Evolutionary conservation across 1,140 invertebrate species (phyloP), one percentile per base, ranked within the genome.

Genomic region (Lepeophtheirus salmonis): DNA sequence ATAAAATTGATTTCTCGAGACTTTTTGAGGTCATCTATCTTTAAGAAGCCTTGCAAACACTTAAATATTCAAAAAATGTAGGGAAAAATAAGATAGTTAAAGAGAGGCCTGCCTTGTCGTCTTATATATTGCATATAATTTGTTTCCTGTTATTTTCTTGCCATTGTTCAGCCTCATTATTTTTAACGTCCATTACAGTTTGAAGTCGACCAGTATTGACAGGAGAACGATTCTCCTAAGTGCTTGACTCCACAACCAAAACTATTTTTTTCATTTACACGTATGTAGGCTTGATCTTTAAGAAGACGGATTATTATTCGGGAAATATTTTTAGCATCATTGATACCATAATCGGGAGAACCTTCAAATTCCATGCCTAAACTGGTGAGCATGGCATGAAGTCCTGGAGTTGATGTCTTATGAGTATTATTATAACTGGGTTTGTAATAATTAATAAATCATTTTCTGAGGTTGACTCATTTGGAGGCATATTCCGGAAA

Each of bases 251-350:
- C 52, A n/a, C 52, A 14, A 17, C n/a, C 23, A n/a, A 54, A 20
- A 14, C n/a, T 20, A 21, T 30, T 57, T 17, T 60, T 64, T 64
- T 79, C 77, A 67, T 78, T 79, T 22, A 74, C 64, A 58, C 69
- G 66, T 2, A 78, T 57, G 41, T 66, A 65, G 26, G 74, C 75
- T 0, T 76, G 75, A 67, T 78, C 77, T 25, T 70, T 66, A 12
- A 79, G 64, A 54, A 81, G 66, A 14, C 68, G 63, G 12, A 76
- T 64, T 2, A 74, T 68, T 51, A 81, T 73, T 21, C 70, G 68
- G 2, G 77, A 76, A 64, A 81, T 80, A 65, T 81, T 81, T 1
- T 66, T 64, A 13, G 79, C 70, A 68, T 81, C 79, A 67, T 80
- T 77, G 6, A 78, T 65, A 6, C 79, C 79, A 67, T 73, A 76